Evolutionary conservation across 2,113 vertebrate species (phyloP), one percentile per base, ranked within the genome.

Genomic region (Crotalus tigris): DNA sequence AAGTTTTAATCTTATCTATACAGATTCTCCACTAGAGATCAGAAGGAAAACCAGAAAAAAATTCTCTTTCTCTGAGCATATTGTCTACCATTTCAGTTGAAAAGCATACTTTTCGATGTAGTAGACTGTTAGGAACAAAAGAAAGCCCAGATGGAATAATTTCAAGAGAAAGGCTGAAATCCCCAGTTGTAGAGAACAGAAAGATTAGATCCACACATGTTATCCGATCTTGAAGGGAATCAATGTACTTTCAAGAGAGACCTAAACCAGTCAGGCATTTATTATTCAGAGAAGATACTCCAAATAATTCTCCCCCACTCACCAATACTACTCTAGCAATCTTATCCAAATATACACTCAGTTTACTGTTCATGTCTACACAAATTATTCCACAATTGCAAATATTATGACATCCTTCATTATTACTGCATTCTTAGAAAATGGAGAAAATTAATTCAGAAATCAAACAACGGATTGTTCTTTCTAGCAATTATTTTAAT

Each of bases 1-100:
- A 91, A 87, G 33, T 64, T 92, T 75, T 88, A 53, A n/a, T 61
- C 33, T 69, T 94, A 5, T 29, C 61, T 86, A 59, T 33, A 33
- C 64, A 94, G 61, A 15, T 88, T 57, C 64, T 92, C 61, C 15
- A 64, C 69, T 17, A 81, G 21, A 75, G 55, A 69, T n/a, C 94
- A 93, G 39, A 58, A 5, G 58, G 33, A 29, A 39, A 54, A 39
- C 3, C 5, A 24, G 23, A 33, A 3, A 33, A 90, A 33, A 26
- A 13, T 91, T 26, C 85, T 33, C 29, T 91, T 91, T 86, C 88
- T 95, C 58, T 0, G 0, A 91, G 88, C 13, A 0, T 59, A 93
- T 93, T 24, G 49, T 49, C 17, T 0, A 29, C 89, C 21, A 19
- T 91, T 49, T 94, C 85, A 49, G 86, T 33, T 46, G 90, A 93